phyloP scores from a whole-genome alignment of 2,113 vertebrate species.

The Platichthys flesus region DNA sequence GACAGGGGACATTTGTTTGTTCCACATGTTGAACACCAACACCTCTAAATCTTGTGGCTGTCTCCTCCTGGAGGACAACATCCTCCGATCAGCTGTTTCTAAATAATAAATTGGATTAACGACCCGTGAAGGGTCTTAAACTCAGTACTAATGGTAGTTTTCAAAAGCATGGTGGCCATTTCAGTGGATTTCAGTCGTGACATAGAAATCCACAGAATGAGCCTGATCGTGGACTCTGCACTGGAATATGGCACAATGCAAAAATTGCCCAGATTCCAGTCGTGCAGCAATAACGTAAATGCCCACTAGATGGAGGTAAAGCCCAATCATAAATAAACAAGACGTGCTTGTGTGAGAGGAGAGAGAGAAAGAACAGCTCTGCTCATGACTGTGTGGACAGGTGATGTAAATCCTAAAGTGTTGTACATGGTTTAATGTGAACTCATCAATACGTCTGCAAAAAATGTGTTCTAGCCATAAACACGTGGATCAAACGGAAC shows the following conservation, averaged over 20 bases:
- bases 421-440: conserved; percentile 31
- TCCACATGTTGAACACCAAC: not conserved
- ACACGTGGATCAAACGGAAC: conserved; percentile 22
- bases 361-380: not conserved
- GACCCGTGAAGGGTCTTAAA: not conserved
- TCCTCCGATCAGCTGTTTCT: not conserved
- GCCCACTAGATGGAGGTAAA: conserved; percentile 74
- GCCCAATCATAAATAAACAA: conserved; percentile 11
- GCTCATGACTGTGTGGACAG: conserved; percentile 18
- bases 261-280: not conserved
- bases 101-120: not conserved
- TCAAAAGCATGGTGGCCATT: not conserved
- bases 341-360: not conserved
- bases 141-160: too few relatives aligned
- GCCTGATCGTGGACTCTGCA: not conserved
- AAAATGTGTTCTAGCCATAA: conserved; percentile 38
- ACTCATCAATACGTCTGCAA: not conserved
- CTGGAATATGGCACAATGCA: not conserved
- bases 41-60: not conserved
- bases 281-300: not conserved
- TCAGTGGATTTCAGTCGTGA: not conserved
- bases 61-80: not conserved
- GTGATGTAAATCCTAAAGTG: conserved; percentile 25
- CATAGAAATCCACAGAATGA: not conserved
- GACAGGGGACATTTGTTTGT: not conserved